Evolutionary conservation across 2,113 vertebrate genomes (phyloP), one percentile per base, ranked within the genome.

Genomic region (Brevimyrus niger): DNA sequence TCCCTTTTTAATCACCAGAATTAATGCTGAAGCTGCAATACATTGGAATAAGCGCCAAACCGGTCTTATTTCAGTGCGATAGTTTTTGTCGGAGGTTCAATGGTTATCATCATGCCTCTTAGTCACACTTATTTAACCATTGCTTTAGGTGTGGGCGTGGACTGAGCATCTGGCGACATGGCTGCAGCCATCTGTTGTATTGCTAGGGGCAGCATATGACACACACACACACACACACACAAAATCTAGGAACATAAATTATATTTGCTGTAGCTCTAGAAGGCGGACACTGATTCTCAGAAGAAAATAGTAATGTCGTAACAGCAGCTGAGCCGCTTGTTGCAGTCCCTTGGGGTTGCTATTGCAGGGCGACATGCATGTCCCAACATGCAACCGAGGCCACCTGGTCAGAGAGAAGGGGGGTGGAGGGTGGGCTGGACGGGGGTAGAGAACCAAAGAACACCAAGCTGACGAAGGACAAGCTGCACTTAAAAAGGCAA

Each of bases 341-440:
- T 42, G 44, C 21, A 76, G 15, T 17, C 44, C 31, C 23, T 83
- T 80, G 53, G 65, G 76, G 76, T 53, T 61, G 31, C 65, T 38
- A 44, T 47, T 35, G 73, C 17, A 50, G 31, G 35, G 47, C 82
- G 31, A 15, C 44, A 51, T 38, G 9, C 69, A 53, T 27, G 88
- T 82, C 44, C 38, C 31, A 35, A 82, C 88, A 82, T 53, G 88
- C 35, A 27, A 19, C n/a, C 10, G 27, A 89, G 13, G 27, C 82
- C 87, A 87, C 87, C 87, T 87, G 53, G 87, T 42, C 47, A 51
- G 48, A 17, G 48, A 82, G 88, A 55, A 17, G 73, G 44, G n/a
- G 46, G 44, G 38, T 8, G 7, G 3, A 9, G 46, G 44, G 58
- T 3, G 21, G 21, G 80, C 13, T 10, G 38, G 42, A 47, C 42